Base-by-base conservation (phyloP, 2,888 invertebrate genomes). In the Acleris laterana region DNA sequence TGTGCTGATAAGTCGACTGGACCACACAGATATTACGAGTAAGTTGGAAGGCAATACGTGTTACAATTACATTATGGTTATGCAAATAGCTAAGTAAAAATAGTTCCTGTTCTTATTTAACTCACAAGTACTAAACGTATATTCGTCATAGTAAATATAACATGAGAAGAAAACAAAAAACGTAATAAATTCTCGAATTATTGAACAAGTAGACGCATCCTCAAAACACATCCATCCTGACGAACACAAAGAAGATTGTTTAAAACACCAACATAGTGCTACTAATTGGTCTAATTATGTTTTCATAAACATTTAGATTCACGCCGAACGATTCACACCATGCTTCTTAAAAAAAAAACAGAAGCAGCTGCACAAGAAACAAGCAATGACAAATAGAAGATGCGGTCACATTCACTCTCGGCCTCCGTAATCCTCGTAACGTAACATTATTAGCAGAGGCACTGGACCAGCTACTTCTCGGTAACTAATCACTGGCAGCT, bases 381-480 rank as follows among this genome's bases (percentile, higher is more conserved):
- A n/a, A 17, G 17, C 16, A 46, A n/a, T 46, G n/a, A 46, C 46
- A 46, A 17, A 46, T 46, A 7, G 42, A 25, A 5, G 25, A 25
- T n/a, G 5, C 42, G 57, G 56, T 44, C 57, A 42, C 61, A 38
- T 61, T 65, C 65, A 62, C 62, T 66, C 61, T 66, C 66, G 3
- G 38, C 32, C 61, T 56, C 51, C 52, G 57, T 66, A 66, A 66
- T 66, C 66, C 61, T 61, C 62, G 50, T 66, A 62, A 66, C 28
- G 38, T 46, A n/a, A 46, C 46, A 57, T 55, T 56, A 61, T 62
- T 63, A 63, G 51, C 42, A 42, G 55, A 60, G 44, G 46, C 60
- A 66, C 66, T 62, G 62, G 62, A 66, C 46, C 66, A 66, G 61
- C 56, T 51, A 57, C 51, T 62, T 66, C 61, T 62, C n/a, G n/a